Evolutionary conservation across 2,113 vertebrate genomes (phyloP).

Genomic region (Cephalopterus ornatus): DNA sequence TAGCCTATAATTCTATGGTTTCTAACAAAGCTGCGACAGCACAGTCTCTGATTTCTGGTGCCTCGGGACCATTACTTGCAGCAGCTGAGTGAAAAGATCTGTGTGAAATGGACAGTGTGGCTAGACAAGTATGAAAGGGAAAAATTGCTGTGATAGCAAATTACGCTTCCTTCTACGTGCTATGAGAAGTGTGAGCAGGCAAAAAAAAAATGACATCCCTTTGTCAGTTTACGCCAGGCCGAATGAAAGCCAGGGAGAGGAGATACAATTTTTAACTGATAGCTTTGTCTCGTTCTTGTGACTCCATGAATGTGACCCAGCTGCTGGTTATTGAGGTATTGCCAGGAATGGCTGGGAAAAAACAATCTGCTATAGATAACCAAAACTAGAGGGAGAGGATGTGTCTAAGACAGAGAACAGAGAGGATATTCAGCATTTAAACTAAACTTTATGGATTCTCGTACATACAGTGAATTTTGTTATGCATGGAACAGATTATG

Average conservation of each 20-base stretch:
- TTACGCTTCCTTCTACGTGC: neutral
- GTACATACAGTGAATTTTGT: neutral
- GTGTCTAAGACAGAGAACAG: conserved; percentile 14
- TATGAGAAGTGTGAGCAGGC: neutral
- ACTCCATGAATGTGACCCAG: conserved; percentile 21
- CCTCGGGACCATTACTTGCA: neutral
- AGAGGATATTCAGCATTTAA: conserved; percentile 27
- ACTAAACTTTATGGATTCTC: neutral
- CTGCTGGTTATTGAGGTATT: conserved; percentile 29
- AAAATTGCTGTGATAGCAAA: conserved; percentile 15
- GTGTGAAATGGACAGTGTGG: neutral
- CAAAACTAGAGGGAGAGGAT: neutral
- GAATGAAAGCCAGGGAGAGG: neutral
- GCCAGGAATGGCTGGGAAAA: conserved; percentile 23
- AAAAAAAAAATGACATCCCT: neutral
- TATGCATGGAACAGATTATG: neutral
- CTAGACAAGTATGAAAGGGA: conserved; percentile 12
- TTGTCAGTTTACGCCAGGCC: neutral
- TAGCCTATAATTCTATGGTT: neutral
- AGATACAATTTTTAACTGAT: conserved; percentile 9
- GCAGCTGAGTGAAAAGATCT: neutral
- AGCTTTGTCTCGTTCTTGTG: conserved; percentile 16
- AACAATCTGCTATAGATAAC: conserved; percentile 24
- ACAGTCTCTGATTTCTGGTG: neutral
- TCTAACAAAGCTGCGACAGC: neutral